Evolutionary conservation across 2,888 invertebrate genomes (phyloP).

Genomic region (Lissocephala sabroskyi): DNA sequence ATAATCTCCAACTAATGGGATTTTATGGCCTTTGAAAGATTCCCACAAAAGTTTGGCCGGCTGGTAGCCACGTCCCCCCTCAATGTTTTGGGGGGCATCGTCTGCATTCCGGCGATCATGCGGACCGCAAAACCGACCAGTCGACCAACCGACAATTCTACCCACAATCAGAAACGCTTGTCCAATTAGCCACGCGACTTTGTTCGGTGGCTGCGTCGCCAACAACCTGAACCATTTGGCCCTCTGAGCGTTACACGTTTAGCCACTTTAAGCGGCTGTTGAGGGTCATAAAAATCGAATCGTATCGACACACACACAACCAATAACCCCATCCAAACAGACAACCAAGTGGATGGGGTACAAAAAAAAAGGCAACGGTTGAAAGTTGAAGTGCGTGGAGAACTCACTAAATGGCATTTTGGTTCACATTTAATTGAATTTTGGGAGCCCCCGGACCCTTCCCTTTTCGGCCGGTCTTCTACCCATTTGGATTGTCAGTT

Average conservation of each 20-base stretch:
- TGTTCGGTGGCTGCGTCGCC: conserved; percentile 13
- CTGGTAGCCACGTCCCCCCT: too few species aligned
- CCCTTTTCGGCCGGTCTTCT: too few species aligned
- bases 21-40: too few species aligned
- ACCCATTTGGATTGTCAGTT: too few species aligned
- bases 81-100: too few species aligned
- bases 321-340: too few species aligned
- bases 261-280: conserved; percentile 40
- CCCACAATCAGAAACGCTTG: conserved; percentile 12
- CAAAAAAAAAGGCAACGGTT: conserved; percentile 9
- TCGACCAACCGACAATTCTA: too few species aligned
- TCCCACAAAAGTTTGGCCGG: too few species aligned
- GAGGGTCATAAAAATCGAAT: conserved; percentile 33
- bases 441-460: too few species aligned
- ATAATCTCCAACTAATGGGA: too few species aligned
- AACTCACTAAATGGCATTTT: conserved; percentile 5
- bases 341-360: conserved; percentile 13
- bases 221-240: conserved; percentile 9
- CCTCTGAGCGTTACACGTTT: conserved; percentile 29
- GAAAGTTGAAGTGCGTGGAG: conserved; percentile 9
- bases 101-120: too few species aligned
- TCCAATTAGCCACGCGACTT: conserved; percentile 36
- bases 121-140: too few species aligned
- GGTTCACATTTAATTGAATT: conserved; percentile 23
- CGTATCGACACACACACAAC: conserved; percentile 13